Conservation (phyloP, 1,140 invertebrate species). For the Antheraea mylitta region DNA sequence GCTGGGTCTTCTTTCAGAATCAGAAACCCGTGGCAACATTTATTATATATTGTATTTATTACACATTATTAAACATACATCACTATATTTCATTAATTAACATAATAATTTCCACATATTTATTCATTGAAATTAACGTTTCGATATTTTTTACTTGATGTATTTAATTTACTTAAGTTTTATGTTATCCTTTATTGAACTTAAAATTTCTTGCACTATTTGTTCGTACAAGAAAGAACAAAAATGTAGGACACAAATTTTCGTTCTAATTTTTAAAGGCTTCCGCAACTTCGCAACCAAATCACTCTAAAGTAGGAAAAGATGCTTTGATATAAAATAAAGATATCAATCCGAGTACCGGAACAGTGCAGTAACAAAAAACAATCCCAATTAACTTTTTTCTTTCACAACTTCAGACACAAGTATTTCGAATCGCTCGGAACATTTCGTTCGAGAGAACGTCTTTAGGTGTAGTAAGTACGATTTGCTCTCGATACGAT, state of each 20-base stretch:
- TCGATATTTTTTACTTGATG: too few species aligned
- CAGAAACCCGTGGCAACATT: too few species aligned
- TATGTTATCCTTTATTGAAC: not conserved
- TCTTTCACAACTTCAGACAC: conserved; percentile 50
- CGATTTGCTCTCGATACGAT: conserved; percentile 73
- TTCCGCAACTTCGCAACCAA: conserved; percentile 36
- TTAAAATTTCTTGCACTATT: not conserved
- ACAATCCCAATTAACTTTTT: conserved; percentile 72
- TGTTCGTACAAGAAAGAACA: not conserved
- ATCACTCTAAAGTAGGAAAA: conserved; percentile 38
- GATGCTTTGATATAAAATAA: conserved; percentile 38
- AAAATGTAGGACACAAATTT: not conserved
- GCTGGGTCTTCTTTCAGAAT: too few species aligned
- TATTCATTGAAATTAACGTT: too few species aligned
- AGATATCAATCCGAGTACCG: conserved; percentile 57
- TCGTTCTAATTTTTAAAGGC: conserved; percentile 21
- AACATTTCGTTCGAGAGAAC: conserved; percentile 61
- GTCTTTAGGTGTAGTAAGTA: conserved; percentile 72
- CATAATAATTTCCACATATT: too few species aligned
- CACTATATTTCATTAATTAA: too few species aligned
- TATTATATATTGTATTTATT: too few species aligned
- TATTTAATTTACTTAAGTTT: too few species aligned
- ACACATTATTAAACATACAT: too few species aligned
- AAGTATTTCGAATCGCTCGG: conserved; percentile 64
- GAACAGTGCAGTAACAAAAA: conserved; percentile 57